Evolutionary conservation across 64 coral and sea anemone genomes (phyloP).

Genomic region (Montipora sp.): DNA sequence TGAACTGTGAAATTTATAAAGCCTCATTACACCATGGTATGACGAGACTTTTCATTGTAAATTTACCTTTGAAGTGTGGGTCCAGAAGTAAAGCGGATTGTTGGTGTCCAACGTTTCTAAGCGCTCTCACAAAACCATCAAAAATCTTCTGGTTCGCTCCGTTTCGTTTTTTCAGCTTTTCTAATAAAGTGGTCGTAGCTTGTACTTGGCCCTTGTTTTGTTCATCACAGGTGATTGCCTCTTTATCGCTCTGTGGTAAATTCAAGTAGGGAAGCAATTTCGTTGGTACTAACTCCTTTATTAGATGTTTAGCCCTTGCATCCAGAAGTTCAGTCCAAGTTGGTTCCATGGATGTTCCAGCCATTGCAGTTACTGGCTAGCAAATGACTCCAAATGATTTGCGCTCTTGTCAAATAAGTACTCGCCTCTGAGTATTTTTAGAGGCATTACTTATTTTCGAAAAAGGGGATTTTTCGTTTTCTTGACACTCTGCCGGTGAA

Average conservation of each 20-base stretch:
- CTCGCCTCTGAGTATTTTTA: neutral
- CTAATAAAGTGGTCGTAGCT: slow-evolving; percentile 63
- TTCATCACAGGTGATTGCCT: slow-evolving; percentile 69
- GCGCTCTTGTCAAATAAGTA: neutral
- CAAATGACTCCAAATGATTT: neutral
- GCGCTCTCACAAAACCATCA: slow-evolving; percentile 71
- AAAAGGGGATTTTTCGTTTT: neutral
- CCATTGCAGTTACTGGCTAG: neutral
- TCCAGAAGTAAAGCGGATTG: slow-evolving; percentile 83
- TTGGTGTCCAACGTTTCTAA: slow-evolving; percentile 61
- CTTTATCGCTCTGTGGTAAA: slow-evolving; percentile 44
- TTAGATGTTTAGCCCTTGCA: slow-evolving; percentile 27
- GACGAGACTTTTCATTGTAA: too few relatives aligned
- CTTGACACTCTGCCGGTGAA: neutral
- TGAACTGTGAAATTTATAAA: too few relatives aligned
- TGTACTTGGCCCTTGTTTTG: slow-evolving; percentile 1
- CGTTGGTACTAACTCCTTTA: slow-evolving; percentile 63
- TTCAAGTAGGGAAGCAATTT: slow-evolving; percentile 53
- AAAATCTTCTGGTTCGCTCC: slow-evolving; percentile 53
- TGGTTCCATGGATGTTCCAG: neutral
- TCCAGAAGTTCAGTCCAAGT: slow-evolving; percentile 45
- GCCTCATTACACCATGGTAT: too few relatives aligned
- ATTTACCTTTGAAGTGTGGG: slow-evolving; percentile 82
- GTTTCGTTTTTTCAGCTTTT: slow-evolving; percentile 46
- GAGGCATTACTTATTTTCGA: neutral